These are phyloP conservation scores for Xylocampa areola DNA, from an alignment of 2,888 invertebrate genomes.

Conservation along the genomic window DNA sequence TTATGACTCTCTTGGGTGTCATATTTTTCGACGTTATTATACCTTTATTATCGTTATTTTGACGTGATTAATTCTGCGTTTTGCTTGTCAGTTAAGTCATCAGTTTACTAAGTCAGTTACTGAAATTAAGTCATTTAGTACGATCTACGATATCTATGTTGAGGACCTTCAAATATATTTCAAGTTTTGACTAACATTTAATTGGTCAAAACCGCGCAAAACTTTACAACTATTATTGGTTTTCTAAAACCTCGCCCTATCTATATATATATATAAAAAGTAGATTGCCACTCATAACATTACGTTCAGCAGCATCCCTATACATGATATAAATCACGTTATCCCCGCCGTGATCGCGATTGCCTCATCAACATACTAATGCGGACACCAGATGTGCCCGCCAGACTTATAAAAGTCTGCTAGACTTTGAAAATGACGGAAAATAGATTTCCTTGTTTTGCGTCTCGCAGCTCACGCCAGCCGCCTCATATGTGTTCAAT, in stretches of 20 bases:
- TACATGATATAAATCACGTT: slow-evolving; percentile 85
- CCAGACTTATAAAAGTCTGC: slow-evolving; percentile 72
- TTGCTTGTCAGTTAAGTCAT: neutral
- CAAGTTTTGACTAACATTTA: too few relatives aligned
- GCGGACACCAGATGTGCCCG: slow-evolving; percentile 79
- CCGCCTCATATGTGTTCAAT: slow-evolving; percentile 14
- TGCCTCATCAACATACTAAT: slow-evolving; percentile 90
- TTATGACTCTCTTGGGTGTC: slow-evolving; percentile 6
- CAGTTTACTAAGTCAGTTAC: neutral
- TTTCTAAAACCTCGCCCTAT: too few relatives aligned
- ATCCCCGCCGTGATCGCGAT: slow-evolving; percentile 81
- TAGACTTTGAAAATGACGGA: slow-evolving; percentile 63
- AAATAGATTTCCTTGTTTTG: slow-evolving; percentile 56
- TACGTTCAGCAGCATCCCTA: slow-evolving; percentile 66
- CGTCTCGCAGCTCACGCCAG: slow-evolving; percentile 14
- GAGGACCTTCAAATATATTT: too few relatives aligned
- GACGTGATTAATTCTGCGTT: neutral
- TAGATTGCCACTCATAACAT: slow-evolving; percentile 31
- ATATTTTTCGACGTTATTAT: neutral
- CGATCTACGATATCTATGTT: too few relatives aligned
- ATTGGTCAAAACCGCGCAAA: too few relatives aligned
- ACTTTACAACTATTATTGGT: too few relatives aligned
- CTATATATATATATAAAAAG: too few relatives aligned
- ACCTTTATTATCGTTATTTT: too few relatives aligned
- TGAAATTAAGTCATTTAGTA: neutral